These are phyloP conservation scores for Enteromius argenteus DNA, from an alignment of 2,797 vertebrate genomes.

Conservation along the genomic window DNA sequence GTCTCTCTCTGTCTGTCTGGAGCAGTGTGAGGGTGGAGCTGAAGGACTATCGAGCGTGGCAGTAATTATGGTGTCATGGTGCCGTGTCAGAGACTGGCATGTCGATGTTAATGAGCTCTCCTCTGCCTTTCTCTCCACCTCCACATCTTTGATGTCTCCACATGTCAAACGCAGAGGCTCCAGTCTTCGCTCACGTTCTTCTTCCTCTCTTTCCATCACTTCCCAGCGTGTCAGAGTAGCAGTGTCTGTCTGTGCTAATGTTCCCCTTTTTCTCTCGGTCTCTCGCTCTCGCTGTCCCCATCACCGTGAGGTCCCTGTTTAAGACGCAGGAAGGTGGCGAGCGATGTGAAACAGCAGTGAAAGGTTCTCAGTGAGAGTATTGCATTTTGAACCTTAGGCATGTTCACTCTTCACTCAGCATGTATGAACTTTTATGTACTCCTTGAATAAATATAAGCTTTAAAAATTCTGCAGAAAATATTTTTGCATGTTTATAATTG, in stretches of 20 bases:
- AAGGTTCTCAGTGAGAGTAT: slow-evolving; percentile 15
- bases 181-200: slow-evolving; percentile 2
- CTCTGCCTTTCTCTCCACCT: slow-evolving; percentile 44
- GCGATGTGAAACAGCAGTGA: slow-evolving; percentile 28
- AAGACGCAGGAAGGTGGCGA: background rate
- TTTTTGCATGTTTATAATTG: background rate
- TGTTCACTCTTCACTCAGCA: background rate
- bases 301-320: slow-evolving; percentile 8
- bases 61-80: slow-evolving; percentile 64
- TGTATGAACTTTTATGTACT: background rate
- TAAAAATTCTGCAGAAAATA: background rate
- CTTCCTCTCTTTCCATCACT: slow-evolving; percentile 26
- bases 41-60: slow-evolving; percentile 50
- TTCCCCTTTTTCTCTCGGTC: slow-evolving; percentile 19
- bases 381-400: slow-evolving; percentile 15
- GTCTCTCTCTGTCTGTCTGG: slow-evolving; percentile 26
- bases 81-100: slow-evolving; percentile 58
- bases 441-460: background rate
- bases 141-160: slow-evolving; percentile 37
- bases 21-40: slow-evolving; percentile 48
- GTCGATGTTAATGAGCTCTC: slow-evolving; percentile 64
- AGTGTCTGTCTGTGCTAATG: slow-evolving; percentile 10
- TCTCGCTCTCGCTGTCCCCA: slow-evolving; percentile 1
- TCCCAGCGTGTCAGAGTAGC: background rate
- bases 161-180: slow-evolving; percentile 22